Percentiles rank a stretch among this genome's conserved stretches.
Evolutionary conservation across 2,888 invertebrate genomes (phyloP).

Genomic region (Mesorhabditis sp.): DNA sequence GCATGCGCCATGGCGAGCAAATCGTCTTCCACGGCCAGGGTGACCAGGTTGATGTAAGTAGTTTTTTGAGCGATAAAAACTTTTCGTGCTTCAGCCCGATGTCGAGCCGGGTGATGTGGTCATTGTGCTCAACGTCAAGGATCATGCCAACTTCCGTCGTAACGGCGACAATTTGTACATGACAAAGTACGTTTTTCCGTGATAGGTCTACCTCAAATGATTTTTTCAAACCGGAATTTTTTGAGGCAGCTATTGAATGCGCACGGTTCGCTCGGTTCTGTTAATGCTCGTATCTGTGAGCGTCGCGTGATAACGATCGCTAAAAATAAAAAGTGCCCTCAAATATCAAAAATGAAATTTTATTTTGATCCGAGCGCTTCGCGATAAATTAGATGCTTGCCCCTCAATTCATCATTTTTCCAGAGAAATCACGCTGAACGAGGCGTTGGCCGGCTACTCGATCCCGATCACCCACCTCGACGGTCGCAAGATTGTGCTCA

Average conservation of each 20-base stretch:
- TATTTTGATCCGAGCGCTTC: no score
- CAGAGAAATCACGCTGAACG: slow-evolving; percentile 71
- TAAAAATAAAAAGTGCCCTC: no score
- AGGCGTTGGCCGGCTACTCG: slow-evolving; percentile 84
- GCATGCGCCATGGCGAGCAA: slow-evolving; percentile 81
- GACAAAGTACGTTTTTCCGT: slow-evolving; percentile 36
- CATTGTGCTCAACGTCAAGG: slow-evolving; percentile 77
- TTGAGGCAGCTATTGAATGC: no score
- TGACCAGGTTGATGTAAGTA: slow-evolving; percentile 69
- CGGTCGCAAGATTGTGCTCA: slow-evolving; percentile 77
- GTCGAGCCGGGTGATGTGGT: slow-evolving; percentile 83
- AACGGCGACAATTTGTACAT: slow-evolving; percentile 70
- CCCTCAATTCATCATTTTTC: slow-evolving; percentile 6
- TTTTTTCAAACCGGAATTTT: no score
- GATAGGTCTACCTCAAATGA: not conserved
- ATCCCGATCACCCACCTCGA: slow-evolving; percentile 83
- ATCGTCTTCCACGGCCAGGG: slow-evolving; percentile 83
- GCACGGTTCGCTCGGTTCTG: no score
- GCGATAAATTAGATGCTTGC: no score
- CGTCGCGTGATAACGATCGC: no score
- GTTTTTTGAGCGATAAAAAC: slow-evolving; percentile 7
- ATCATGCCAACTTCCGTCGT: slow-evolving; percentile 76
- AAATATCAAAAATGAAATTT: no score
- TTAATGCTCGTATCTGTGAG: no score
- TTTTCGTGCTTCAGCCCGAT: slow-evolving; percentile 67